Percentiles rank a stretch among this genome's conserved stretches.
Conservation (phyloP, 1,140 invertebrate species). For the Calephelis nemesis region DNA sequence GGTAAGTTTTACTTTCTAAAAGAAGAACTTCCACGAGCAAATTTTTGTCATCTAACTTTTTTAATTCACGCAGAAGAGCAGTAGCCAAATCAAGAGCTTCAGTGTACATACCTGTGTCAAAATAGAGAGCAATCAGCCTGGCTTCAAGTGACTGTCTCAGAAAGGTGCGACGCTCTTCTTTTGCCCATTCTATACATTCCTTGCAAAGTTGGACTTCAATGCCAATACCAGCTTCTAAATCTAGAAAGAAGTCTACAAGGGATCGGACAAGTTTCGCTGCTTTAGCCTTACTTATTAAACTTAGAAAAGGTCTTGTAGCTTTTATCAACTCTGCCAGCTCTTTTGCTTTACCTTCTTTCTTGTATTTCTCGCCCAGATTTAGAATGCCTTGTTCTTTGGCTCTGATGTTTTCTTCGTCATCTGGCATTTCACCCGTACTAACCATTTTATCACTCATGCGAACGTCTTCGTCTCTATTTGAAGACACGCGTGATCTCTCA, state of each 20-base stretch:
- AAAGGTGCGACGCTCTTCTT: constrained; percentile 97
- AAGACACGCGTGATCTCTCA: constrained; percentile 87
- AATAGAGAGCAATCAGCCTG: constrained; percentile 95
- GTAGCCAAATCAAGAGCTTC: constrained; percentile 92
- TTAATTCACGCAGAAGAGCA: constrained; percentile 94
- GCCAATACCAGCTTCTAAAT: constrained; percentile 96
- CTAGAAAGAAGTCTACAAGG: constrained; percentile 98
- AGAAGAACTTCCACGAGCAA: constrained; percentile 97
- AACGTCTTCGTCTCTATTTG: constrained; percentile 86
- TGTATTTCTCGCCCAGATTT: constrained; percentile 92
- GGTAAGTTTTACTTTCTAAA: constrained; percentile 99
- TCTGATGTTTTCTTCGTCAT: constrained; percentile 92
- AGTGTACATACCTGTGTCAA: constrained; percentile 94
- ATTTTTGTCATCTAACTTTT: constrained; percentile 99
- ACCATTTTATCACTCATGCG: constrained; percentile 86
- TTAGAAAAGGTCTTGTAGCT: constrained; percentile 95
- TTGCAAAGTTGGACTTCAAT: constrained; percentile 94
- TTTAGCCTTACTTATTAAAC: constrained; percentile 98
- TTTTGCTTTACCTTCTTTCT: constrained; percentile 95
- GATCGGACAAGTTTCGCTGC: constrained; percentile 98
- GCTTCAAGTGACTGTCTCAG: constrained; percentile 97
- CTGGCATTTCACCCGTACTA: constrained; percentile 84
- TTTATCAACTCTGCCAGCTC: constrained; percentile 96
- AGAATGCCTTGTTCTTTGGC: constrained; percentile 94
- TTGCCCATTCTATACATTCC: constrained; percentile 99